Evolutionary conservation across 1,140 invertebrate genomes (phyloP).

Genomic region (Tribolium madens): DNA sequence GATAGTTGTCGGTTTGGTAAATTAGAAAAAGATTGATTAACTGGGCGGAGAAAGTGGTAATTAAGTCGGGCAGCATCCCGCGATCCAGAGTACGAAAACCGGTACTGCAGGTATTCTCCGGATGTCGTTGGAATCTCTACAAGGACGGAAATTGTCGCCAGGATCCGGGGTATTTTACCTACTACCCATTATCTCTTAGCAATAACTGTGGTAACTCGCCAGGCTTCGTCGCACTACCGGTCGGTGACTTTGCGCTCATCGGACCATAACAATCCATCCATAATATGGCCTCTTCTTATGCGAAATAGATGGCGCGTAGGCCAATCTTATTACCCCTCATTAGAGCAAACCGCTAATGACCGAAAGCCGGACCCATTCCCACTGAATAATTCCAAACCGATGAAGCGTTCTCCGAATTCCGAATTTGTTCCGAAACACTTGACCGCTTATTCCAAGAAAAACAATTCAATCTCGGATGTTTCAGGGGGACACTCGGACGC

Average conservation of each 20-base stretch:
- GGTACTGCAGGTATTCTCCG: slow-evolving; percentile 35
- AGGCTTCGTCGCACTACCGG: slow-evolving; percentile 45
- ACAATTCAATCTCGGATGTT: slow-evolving; percentile 44
- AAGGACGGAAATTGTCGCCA: slow-evolving; percentile 40
- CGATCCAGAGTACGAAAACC: slow-evolving; percentile 21
- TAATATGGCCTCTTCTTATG: slow-evolving; percentile 35
- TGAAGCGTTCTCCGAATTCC: slow-evolving; percentile 43
- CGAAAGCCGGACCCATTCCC: slow-evolving; percentile 15
- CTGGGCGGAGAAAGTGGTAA: slow-evolving; percentile 25
- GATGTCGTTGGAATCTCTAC: slow-evolving; percentile 42
- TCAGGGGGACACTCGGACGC: slow-evolving; percentile 55
- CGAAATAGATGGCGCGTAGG: slow-evolving; percentile 27
- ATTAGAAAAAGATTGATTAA: slow-evolving; percentile 28
- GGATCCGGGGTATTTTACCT: slow-evolving; percentile 42
- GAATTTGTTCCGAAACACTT: slow-evolving; percentile 40
- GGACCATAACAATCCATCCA: slow-evolving; percentile 47
- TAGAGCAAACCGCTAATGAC: slow-evolving; percentile 13
- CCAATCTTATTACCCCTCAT: slow-evolving; percentile 34
- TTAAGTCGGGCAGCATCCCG: slow-evolving; percentile 14
- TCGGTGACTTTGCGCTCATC: slow-evolving; percentile 49
- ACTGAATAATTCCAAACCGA: not conserved
- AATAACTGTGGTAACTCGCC: slow-evolving; percentile 47
- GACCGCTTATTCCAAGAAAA: slow-evolving; percentile 26
- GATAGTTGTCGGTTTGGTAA: not conserved
- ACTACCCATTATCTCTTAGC: slow-evolving; percentile 40